phyloP scores from a whole-genome alignment of 2,797 vertebrate genomes.

The Onychomys leucogaster region DNA sequence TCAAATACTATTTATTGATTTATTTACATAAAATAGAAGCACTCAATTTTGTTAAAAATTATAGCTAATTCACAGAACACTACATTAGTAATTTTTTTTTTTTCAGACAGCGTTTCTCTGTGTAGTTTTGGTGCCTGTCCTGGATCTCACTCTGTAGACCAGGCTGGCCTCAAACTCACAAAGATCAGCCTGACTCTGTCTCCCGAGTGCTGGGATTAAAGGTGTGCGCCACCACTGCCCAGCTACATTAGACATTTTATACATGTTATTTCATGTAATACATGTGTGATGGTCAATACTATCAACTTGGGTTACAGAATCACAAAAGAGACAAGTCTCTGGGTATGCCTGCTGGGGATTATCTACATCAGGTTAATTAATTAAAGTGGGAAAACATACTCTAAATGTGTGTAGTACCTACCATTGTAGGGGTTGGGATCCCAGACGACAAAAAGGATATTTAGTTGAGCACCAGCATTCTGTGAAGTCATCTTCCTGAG shows the following conservation, averaged over 20 bases:
- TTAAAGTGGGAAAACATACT: not conserved
- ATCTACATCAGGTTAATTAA: not conserved
- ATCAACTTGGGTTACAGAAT: not conserved
- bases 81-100: not conserved
- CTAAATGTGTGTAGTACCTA: not conserved
- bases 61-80: not conserved
- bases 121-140: too few species aligned
- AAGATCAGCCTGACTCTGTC: too few species aligned
- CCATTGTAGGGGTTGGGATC: not conserved
- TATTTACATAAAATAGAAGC: not conserved
- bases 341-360: not conserved
- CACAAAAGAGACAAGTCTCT: not conserved
- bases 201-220: too few species aligned
- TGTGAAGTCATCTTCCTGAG: not conserved
- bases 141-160: too few species aligned
- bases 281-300: not conserved
- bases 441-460: not conserved
- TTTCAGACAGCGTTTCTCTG: too few species aligned
- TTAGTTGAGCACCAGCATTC: not conserved
- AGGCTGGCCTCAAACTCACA: too few species aligned
- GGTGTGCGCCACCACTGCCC: too few species aligned
- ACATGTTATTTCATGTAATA: not conserved
- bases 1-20: not conserved
- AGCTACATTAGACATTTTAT: not conserved
- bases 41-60: not conserved